Evolutionary conservation across 2,797 vertebrate genomes (phyloP), one percentile per base, ranked within the genome.

Genomic region (Sebastes kiyomatsui): DNA sequence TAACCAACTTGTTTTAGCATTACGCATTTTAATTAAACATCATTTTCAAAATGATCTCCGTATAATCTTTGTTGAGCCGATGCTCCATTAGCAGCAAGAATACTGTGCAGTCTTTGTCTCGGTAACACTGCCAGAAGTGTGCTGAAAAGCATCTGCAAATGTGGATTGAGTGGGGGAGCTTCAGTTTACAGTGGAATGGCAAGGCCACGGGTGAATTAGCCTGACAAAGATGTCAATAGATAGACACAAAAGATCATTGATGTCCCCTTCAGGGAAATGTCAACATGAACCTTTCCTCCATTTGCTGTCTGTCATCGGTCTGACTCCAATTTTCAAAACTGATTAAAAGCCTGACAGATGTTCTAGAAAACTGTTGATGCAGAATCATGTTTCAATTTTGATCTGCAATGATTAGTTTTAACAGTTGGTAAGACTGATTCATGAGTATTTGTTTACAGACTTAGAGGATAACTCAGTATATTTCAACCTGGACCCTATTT

Each of bases 141-240:
- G n/a, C 23, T 58, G 56, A 83, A 35, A 64, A 73, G 28, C 20
- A n/a, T 28, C 28, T 52, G 54, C 18, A 60, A 69, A 78, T 13
- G 23, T 58, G 20, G 4, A 55, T 30, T 27, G 55, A 60, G 20
- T 30, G 52, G 59, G 30, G 4, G 22, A 72, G 18, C 61, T 11
- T 75, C 23, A 60, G 13, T 13, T 79, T 27, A 13, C 46, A 38
- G 27, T 46, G 30, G 13, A 67, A 77, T 12, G 13, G 13, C 28
- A 56, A 62, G 9, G 12, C 64, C 25, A 71, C 2, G 1, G 14
- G 60, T 70, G 18, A 75, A 60, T 30, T 62, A 28, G 7, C 32
- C 64, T 28, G 8, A 72, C 14, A 80, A 30, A 59, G 3, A 80
- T 33, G 14, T 77, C 71, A 81, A 73, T 32, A 71, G 14, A 49